Evolutionary conservation across 2,113 vertebrate species (phyloP), one percentile per base, ranked within the genome.

Genomic region (Sinosuthora webbiana): DNA sequence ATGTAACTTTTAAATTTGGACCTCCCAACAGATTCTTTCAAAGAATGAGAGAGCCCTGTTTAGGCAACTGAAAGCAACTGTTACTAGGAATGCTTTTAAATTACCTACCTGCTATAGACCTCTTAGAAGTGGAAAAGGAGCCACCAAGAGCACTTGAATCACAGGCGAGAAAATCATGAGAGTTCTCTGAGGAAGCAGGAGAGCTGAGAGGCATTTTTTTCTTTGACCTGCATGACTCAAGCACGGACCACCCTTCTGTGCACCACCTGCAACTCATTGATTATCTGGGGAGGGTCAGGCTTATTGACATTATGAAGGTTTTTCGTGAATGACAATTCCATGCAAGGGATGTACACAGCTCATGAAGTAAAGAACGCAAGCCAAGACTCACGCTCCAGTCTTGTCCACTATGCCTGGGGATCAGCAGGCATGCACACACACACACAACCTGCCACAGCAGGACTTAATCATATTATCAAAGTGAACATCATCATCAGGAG

Each of bases 401-500:
- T 63, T 68, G 63, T 16, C 45, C 31, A 6, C 47, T 33, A 4
- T 28, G 20, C 15, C 41, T 69, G 41, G n/a, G 30, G 83, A 35
- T 55, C 49, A 49, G 24, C 8, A 4, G 1, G 15, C 4, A 18
- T 3, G 23, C 2, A 8, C 0, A 27, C 1, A 21, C 2, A 31
- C 0, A 27, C 1, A 21, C 2, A 31, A 10, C 11, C 33, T 73
- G 27, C 39, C 11, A 30, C 45, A 39, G 25, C 2, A 15, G 23
- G 56, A 50, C 15, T 67, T 21, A 78, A 57, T 18, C 3, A 2
- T 12, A 24, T 11, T 35, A 55, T 62, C 45, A 37, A 70, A 63
- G 25, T 12, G 6, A 86, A 83, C 18, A 73, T 45, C 30, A 33
- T 24, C 41, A 69, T 49, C 50, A 74, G 45, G 24, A 90, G 16